A percentile compares a stretch with the other conserved stretches of the same genome.
Evolutionary conservation across 2,888 invertebrate species (phyloP).

Genomic region (Slavum lentiscoides): DNA sequence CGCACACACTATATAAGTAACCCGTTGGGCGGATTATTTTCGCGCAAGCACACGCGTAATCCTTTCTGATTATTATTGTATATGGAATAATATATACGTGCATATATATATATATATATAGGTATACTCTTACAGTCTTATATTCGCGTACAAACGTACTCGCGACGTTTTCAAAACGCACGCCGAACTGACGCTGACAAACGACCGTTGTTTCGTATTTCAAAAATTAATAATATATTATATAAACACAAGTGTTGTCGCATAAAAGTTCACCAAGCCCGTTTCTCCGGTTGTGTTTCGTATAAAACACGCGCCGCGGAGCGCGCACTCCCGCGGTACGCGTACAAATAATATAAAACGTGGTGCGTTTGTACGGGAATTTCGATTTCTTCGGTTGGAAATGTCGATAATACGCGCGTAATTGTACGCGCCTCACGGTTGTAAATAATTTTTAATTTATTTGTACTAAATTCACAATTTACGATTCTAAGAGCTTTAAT

Average conservation of each 20-base stretch:
- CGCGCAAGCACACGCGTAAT: slow-evolving; percentile 30
- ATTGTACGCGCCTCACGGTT: too few species aligned
- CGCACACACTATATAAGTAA: not conserved
- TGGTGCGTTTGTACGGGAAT: not conserved
- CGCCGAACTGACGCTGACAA: slow-evolving; percentile 47
- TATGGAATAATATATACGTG: not conserved
- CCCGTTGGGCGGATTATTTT: slow-evolving; percentile 28
- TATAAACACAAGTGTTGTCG: not conserved
- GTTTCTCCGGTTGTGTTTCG: not conserved
- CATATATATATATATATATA: too few species aligned
- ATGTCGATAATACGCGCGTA: too few species aligned
- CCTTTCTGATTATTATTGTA: slow-evolving; percentile 30
- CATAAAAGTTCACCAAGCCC: slow-evolving; percentile 18
- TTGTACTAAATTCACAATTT: too few species aligned
- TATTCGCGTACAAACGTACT: not conserved
- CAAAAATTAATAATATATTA: slow-evolving; percentile 34
- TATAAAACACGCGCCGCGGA: slow-evolving; percentile 7
- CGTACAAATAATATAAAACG: not conserved
- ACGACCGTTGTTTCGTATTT: slow-evolving; percentile 44
- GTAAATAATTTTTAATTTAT: too few species aligned
- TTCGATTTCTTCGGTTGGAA: too few species aligned
- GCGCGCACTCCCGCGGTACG: too few species aligned
- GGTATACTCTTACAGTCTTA: not conserved
- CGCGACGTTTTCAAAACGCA: slow-evolving; percentile 8
- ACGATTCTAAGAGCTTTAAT: too few species aligned